Conservation (phyloP, 2,888 invertebrate species). For the Furcula furcula region DNA sequence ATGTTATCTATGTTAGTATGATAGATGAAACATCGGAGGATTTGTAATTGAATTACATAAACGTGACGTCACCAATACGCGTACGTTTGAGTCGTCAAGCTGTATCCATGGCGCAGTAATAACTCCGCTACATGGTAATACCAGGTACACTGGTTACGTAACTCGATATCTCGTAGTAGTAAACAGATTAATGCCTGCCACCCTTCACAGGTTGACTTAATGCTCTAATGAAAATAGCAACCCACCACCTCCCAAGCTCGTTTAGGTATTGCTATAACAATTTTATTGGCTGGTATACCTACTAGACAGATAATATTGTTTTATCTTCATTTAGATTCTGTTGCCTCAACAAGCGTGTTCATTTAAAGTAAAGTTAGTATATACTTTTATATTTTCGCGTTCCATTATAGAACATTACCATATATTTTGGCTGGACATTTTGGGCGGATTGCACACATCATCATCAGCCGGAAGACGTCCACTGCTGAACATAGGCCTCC, state of each 20-base stretch:
- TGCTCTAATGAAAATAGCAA: constrained; percentile 59
- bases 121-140: constrained; percentile 35
- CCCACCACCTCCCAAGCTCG: constrained; percentile 28
- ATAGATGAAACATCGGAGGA: too few species aligned
- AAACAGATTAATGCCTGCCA: constrained; percentile 63
- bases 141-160: constrained; percentile 52
- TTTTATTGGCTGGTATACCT: constrained; percentile 44
- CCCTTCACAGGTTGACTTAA: constrained; percentile 58
- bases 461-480: too few species aligned
- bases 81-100: not conserved
- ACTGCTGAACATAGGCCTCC: too few species aligned
- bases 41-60: too few species aligned
- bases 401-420: too few species aligned
- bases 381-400: too few species aligned
- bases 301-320: constrained; percentile 35
- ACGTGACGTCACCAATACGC: not conserved
- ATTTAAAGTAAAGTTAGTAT: too few species aligned
- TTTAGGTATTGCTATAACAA: constrained; percentile 40
- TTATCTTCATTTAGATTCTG: not conserved
- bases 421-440: too few species aligned
- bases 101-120: constrained; percentile 21
- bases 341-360: too few species aligned
- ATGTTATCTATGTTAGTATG: too few species aligned
- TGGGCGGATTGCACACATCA: too few species aligned
- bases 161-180: constrained; percentile 62